phyloP scores from a whole-genome alignment of 2,113 vertebrate genomes.

The Mus musculus region DNA sequence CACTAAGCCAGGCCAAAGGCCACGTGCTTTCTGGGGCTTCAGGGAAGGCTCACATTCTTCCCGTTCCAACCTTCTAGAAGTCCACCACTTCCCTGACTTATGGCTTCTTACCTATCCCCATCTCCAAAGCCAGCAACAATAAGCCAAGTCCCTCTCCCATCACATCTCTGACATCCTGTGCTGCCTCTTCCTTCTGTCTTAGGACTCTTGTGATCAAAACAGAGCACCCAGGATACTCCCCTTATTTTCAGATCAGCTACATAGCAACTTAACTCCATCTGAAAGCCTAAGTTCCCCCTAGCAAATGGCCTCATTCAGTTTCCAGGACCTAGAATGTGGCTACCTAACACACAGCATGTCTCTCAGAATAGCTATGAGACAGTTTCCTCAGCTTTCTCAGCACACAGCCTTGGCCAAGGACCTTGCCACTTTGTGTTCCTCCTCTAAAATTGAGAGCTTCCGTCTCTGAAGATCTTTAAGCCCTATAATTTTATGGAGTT shows the following conservation, averaged over 20 bases:
- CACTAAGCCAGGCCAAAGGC: not conserved
- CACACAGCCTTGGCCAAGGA: not conserved
- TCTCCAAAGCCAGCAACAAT: not conserved
- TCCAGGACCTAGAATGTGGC: not conserved
- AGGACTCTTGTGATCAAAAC: not conserved
- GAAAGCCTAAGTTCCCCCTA: not conserved
- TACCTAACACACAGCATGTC: not conserved
- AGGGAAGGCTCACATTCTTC: not conserved
- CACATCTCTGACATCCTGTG: not conserved
- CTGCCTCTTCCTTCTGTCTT: not conserved
- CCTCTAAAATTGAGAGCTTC: not conserved
- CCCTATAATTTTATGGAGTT: not conserved
- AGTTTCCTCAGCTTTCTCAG: not conserved
- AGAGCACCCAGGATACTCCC: not conserved
- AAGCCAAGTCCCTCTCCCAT: not conserved
- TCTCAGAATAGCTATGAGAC: not conserved
- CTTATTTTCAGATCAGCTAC: not conserved
- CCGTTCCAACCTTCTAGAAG: not conserved
- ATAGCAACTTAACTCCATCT: not conserved
- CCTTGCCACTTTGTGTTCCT: not conserved
- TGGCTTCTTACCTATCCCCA: not conserved
- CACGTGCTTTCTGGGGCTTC: not conserved
- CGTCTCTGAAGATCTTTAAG: slow-evolving; percentile 35
- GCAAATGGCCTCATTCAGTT: not conserved
- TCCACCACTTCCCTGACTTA: not conserved